Evolutionary conservation across 2,113 vertebrate genomes (phyloP), one percentile per base, ranked within the genome.

Genomic region (Gymnocephalus cernua): DNA sequence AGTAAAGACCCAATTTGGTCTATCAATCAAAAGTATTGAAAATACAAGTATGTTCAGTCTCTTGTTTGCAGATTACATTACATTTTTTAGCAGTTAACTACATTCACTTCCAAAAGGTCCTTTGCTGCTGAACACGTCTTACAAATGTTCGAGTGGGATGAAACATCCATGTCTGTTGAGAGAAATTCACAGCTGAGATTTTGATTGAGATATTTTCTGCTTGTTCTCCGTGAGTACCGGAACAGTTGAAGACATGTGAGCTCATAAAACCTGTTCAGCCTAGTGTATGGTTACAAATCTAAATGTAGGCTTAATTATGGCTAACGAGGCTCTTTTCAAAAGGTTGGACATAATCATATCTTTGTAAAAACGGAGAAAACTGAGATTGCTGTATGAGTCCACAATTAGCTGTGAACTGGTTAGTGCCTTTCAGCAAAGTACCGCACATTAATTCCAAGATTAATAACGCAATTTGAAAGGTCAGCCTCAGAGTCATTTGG

Each of bases 381-480:
- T 11, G 10, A 62, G 47, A 79, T 47, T 27, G 35, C 56, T 38
- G 48, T 21, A 56, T 29, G 25, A 68, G 41, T 66, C 74, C 48
- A 74, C 85, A 83, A 79, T 91, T 79, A 82, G 48, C 62, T 66
- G 29, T 54, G 57, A 78, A 76, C 12, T 53, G 35, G 47, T 82
- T 50, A 13, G 29, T 63, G 53, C 72, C 81, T 88, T 64, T 8
- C 51, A 72, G 81, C 68, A 12, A 64, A 9, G 45, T 32, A 57
- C 56, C 0, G 32, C 41, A 63, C 75, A 77, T 83, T 89, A 21
- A 79, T 79, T 56, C 69, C 23, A 71, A 73, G 76, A 89, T 88
- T 89, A 89, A 88, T 87, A 87, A 81, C 53, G 84, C 59, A 74
- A 82, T 85, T 72, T 80, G 53, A 87, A 58, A 86, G 85, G 84